Evolutionary conservation across 92 coral and sea anemone species (phyloP), one percentile per base, ranked within the genome.

Genomic region (Palythoa heliodiscus): DNA sequence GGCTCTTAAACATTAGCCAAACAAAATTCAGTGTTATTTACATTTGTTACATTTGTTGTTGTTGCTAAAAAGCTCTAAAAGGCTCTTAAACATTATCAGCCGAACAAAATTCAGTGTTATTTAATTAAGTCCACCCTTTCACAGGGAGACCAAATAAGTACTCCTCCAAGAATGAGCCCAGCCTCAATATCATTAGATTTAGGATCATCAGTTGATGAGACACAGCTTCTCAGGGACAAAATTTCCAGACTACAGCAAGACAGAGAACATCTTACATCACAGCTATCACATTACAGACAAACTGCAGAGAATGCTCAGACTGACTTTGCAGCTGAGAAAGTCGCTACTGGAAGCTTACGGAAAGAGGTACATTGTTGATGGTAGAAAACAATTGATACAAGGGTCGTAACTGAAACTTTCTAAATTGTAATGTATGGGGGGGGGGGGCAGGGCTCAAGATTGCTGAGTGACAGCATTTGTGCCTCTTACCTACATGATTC

Each of bases 321-420:
- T 85, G 99, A 97, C 86, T 86, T 97, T 7, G 99, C 99, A 63
- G 99, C 97, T 25, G 99, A 97, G 76, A 97, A 97, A 84, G 98
- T 97, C 11, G 92, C 87, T 37, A 89, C 95, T 48, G 87, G 89
- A 24, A 88, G 95, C 50, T 68, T 95, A 58, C 95, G 94, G 73
- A 91, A 93, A 37, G 99, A 96, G 97, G 99, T 96, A 85, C 63
- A 47, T 7, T 3, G 38, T 60, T 37, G 20, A 29, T 8, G 15
- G 50, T 43, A 43, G 50, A 43, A 43, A 43, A 43, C 50, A 3
- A 43, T 43, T 58, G 17, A 58, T 58, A 14, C 12, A 58, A 11
- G 64, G 10, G 64, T 14, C 10, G 64, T 58, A 58, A 58, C 64
- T 58, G n/a, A 1, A 58, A 19, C 64, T 58, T 19, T 58, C 64